Base-by-base conservation (phyloP, 2,797 vertebrate genomes). In the Xiphorhynchus erythropygius region DNA sequence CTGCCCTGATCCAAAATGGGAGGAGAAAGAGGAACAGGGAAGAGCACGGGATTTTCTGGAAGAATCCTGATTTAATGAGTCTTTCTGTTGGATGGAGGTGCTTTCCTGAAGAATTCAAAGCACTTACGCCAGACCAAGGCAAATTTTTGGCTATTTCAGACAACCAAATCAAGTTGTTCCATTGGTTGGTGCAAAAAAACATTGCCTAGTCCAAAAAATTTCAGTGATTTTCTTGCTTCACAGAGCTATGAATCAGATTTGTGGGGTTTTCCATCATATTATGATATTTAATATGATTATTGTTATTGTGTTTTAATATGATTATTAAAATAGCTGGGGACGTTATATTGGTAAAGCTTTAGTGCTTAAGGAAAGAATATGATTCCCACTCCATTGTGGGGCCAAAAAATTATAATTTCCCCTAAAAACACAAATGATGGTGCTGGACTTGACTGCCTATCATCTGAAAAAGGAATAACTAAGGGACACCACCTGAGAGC, bases 251-350 rank as follows among this genome's bases (percentile, higher is more conserved):
- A 47, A 87, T 63, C 28, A 24, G 9, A 28, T 30, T 28, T 24
- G 24, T 47, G 37, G 28, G 28, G 4, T 2, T 67, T 82, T 76
- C 57, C 2, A 1, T 25, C 2, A 0, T 24, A 25, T 2, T 32
- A 44, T 25, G 37, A 16, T 77, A 33, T 59, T 70, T 27, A 8
- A 32, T 46, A 32, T 52, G 0, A 39, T 57, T 37, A 11, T 28
- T 42, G 47, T 30, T 70, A 9, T 13, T 62, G 15, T 32, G 37
- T 52, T 64, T 71, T 71, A 13, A 39, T 44, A 32, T 25, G 39
- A 55, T 71, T 44, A 59, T 71, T 81, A 21, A 67, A 75, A 21
- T 27, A 73, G 18, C 0, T 32, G 17, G 35, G 19, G 41, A 3
- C 28, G 27, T 74, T 63, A 4, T 4, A 19, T 10, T 4, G 5